These are phyloP conservation scores for Galemys pyrenaicus DNA, from an alignment of 2,113 vertebrate genomes.

Conservation along the genomic window DNA sequence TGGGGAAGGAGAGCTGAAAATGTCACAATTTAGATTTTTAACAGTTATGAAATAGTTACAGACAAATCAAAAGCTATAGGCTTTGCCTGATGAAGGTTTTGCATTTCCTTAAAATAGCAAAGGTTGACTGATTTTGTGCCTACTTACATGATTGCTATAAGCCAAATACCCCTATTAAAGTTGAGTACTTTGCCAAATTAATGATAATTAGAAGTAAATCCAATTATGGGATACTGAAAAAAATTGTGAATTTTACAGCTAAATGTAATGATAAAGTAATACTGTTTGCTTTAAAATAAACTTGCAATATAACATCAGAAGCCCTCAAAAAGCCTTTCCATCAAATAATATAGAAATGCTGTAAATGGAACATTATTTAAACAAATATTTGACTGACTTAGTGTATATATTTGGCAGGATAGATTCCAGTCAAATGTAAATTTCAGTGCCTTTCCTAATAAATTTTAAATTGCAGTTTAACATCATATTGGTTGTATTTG, in stretches of 20 bases:
- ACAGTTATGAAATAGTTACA: slow-evolving; percentile 40
- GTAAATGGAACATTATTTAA: slow-evolving; percentile 1
- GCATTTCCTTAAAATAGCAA: slow-evolving; percentile 61
- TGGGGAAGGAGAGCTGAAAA: neutral
- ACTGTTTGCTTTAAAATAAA: slow-evolving; percentile 63
- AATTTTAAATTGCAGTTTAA: slow-evolving; percentile 58
- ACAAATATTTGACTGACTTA: slow-evolving; percentile 28
- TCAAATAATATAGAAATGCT: slow-evolving; percentile 43
- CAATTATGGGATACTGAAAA: slow-evolving; percentile 75
- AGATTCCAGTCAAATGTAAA: slow-evolving; percentile 11
- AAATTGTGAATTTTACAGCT: slow-evolving; percentile 75
- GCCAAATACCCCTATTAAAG: slow-evolving; percentile 71
- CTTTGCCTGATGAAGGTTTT: slow-evolving; percentile 69
- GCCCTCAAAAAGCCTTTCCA: slow-evolving; percentile 64
- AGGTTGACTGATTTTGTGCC: slow-evolving; percentile 72
- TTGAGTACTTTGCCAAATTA: slow-evolving; percentile 79
- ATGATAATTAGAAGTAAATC: slow-evolving; percentile 81
- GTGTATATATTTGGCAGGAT: neutral
- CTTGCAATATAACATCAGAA: slow-evolving; percentile 46
- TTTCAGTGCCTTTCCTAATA: slow-evolving; percentile 41
- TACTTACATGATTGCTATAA: slow-evolving; percentile 63
- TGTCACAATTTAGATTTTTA: slow-evolving; percentile 34
- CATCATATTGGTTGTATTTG: slow-evolving; percentile 46
- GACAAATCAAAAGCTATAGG: slow-evolving; percentile 38
- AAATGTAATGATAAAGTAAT: slow-evolving; percentile 74